phyloP scores from a whole-genome alignment of 2,113 vertebrate species.

The Odobenus rosmarus region DNA sequence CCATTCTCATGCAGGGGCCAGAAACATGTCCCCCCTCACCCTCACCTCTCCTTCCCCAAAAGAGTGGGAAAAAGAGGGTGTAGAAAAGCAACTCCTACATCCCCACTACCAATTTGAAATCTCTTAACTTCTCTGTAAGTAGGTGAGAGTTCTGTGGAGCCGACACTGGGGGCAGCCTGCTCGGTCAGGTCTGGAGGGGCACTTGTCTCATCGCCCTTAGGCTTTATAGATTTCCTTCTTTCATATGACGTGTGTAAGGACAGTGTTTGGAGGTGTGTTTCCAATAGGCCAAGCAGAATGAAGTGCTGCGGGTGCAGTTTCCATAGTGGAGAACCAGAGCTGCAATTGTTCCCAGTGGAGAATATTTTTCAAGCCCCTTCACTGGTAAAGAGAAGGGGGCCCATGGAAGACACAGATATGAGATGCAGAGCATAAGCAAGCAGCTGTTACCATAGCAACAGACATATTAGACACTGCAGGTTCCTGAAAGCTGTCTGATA shows the following conservation, averaged over 20 bases:
- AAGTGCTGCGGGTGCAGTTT: slow-evolving; percentile 29
- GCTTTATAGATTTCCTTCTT: slow-evolving; percentile 33
- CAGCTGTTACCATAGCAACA: slow-evolving; percentile 86
- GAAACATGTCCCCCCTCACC: neutral
- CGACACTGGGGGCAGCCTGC: neutral
- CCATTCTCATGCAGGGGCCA: neutral
- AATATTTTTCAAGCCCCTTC: slow-evolving; percentile 70
- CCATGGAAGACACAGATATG: slow-evolving; percentile 71
- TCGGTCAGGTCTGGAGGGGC: neutral
- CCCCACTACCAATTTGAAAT: neutral
- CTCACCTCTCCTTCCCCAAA: neutral
- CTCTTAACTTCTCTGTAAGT: neutral
- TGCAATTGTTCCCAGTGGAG: neutral
- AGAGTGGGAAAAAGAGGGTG: neutral
- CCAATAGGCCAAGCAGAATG: neutral
- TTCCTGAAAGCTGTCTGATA: slow-evolving; percentile 88
- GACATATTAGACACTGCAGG: slow-evolving; percentile 88
- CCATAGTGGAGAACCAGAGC: slow-evolving; percentile 3
- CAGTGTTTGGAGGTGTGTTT: slow-evolving; percentile 17
- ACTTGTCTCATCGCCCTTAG: neutral
- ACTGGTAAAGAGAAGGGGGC: slow-evolving; percentile 68
- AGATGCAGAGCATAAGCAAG: slow-evolving; percentile 85
- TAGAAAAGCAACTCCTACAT: accelerated
- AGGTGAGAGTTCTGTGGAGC: neutral
- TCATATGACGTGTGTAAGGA: neutral